Percentiles rank a stretch among this genome's conserved stretches.
These are phyloP conservation scores for Suncus etruscus DNA, from an alignment of 2,113 vertebrate genomes.

Conservation along the genomic window DNA sequence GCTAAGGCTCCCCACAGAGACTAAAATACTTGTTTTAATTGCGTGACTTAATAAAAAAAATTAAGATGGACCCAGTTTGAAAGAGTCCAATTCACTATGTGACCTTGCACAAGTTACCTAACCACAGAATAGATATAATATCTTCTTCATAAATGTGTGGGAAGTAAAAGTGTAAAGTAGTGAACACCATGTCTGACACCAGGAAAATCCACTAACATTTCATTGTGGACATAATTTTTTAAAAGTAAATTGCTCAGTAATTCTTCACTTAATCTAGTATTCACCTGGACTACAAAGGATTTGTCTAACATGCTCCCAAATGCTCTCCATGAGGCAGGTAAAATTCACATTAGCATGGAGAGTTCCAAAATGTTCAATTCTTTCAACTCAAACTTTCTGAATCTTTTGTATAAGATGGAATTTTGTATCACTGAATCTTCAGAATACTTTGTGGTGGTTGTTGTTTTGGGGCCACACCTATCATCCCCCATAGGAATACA, in stretches of 20 bases:
- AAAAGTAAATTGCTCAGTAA: not conserved
- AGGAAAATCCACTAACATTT: not conserved
- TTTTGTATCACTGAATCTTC: not conserved
- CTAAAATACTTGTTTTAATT: not conserved
- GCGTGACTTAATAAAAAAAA: not conserved
- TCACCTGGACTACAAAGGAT: not conserved
- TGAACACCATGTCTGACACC: not conserved
- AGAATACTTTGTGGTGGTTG: too few species aligned
- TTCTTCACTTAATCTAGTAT: not conserved
- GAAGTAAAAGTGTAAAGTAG: slow-evolving; percentile 18
- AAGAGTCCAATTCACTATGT: not conserved
- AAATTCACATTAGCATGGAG: slow-evolving; percentile 10
- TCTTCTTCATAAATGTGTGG: not conserved
- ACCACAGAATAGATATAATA: not conserved
- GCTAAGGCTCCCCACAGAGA: not conserved
- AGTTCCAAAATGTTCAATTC: not conserved
- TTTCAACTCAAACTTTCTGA: not conserved
- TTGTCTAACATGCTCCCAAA: not conserved
- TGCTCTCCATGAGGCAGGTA: not conserved
- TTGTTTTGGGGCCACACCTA: too few species aligned
- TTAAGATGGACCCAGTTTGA: not conserved
- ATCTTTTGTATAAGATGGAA: not conserved
- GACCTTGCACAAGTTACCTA: slow-evolving; percentile 25
- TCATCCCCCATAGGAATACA: too few species aligned
- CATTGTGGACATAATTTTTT: not conserved